These are phyloP conservation scores for Australoheros facetus DNA, from an alignment of 2,797 vertebrate genomes.

Conservation along the genomic window DNA sequence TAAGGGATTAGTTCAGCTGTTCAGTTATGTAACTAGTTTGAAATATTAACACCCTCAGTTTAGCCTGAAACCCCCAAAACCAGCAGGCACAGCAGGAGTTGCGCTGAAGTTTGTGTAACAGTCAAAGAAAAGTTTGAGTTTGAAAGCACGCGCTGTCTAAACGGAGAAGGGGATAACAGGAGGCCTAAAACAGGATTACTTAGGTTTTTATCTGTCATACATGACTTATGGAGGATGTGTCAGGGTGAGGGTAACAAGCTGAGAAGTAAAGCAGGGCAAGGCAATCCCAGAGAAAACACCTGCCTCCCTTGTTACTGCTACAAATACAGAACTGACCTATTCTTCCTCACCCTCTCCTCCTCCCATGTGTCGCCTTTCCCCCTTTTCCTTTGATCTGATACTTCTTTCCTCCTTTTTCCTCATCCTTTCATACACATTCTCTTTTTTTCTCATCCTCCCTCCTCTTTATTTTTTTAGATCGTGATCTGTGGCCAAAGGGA, in stretches of 20 bases:
- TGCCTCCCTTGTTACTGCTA: conserved; percentile 74
- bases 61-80: conserved; percentile 36
- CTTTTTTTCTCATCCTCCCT: not conserved
- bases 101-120: conserved; percentile 17
- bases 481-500: conserved; percentile 88
- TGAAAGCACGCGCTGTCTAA: not conserved
- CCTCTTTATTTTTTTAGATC: conserved; percentile 74
- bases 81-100: not conserved
- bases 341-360: not conserved
- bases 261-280: conserved; percentile 43
- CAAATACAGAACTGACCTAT: conserved; percentile 56
- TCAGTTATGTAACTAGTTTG: conserved; percentile 47
- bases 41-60: conserved; percentile 43
- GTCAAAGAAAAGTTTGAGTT: not conserved
- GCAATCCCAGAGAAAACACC: conserved; percentile 65
- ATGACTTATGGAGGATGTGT: conserved; percentile 53
- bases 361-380: conserved; percentile 35
- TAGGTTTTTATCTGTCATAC: conserved; percentile 37
- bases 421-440: not conserved
- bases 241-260: conserved; percentile 70
- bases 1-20: conserved; percentile 27
- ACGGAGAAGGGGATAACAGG: not conserved
- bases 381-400: conserved; percentile 38
- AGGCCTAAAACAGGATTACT: not conserved
- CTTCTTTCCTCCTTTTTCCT: not conserved